A percentile compares a stretch with the other conserved stretches of the same genome.
phyloP scores from a whole-genome alignment of 2,113 vertebrate species.

The Neoarius graeffei region DNA sequence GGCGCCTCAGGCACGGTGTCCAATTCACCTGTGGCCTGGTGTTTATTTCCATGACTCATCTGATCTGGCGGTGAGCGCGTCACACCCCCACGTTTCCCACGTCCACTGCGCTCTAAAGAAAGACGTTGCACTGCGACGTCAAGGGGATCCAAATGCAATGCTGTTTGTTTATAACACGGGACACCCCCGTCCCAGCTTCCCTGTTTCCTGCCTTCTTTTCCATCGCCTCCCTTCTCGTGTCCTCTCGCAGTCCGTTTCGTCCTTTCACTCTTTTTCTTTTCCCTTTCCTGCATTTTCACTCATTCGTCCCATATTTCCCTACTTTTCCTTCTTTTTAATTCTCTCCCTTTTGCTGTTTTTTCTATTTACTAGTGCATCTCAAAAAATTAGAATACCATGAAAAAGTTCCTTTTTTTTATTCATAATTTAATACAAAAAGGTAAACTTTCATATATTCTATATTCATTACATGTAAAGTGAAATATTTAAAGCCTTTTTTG shows the following conservation, averaged over 20 bases:
- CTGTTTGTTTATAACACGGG: background rate
- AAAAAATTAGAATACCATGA: no score
- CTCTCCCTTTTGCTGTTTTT: no score
- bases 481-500: no score
- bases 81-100: background rate
- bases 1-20: background rate
- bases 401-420: no score
- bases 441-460: no score
- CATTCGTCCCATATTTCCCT: background rate
- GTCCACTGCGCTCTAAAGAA: background rate
- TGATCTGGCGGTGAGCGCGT: background rate
- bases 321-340: background rate
- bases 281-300: background rate
- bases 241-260: background rate
- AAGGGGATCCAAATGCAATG: background rate
- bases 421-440: no score
- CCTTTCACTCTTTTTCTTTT: background rate
- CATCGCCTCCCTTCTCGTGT: background rate
- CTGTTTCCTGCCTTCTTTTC: background rate
- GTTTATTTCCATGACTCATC: background rate
- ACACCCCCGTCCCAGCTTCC: background rate
- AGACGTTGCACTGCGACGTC: background rate
- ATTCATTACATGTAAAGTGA: no score
- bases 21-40: background rate
- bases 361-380: no score